Percentiles rank a stretch among this genome's conserved stretches.
Evolutionary conservation across 1,140 invertebrate species (phyloP).

Genomic region (Pseudomyrmex sp.): DNA sequence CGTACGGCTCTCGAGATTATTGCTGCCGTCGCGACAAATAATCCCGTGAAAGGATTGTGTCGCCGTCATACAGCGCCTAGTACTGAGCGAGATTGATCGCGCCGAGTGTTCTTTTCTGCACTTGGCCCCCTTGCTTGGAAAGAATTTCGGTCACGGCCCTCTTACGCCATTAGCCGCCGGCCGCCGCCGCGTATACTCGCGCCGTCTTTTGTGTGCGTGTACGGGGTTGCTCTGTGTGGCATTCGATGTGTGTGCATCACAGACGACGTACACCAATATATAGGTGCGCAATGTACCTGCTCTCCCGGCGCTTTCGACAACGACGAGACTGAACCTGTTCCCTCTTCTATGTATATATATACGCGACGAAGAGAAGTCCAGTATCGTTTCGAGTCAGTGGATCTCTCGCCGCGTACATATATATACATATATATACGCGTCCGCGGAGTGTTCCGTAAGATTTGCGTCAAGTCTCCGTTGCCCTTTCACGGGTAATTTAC

Average conservation of each 20-base stretch:
- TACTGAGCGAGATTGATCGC: constrained; percentile 63
- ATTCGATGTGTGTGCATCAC: not conserved
- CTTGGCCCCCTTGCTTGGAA: constrained; percentile 81
- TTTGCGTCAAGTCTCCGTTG: constrained; percentile 24
- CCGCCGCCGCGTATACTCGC: constrained; percentile 49
- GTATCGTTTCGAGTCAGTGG: constrained; percentile 59
- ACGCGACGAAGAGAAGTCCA: constrained; percentile 46
- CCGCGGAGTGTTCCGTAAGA: constrained; percentile 42
- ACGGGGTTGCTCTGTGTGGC: not conserved
- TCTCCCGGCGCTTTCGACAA: constrained; percentile 62
- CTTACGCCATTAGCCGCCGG: constrained; percentile 75
- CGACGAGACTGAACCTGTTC: constrained; percentile 63
- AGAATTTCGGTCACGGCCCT: constrained; percentile 84
- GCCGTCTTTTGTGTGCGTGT: constrained; percentile 32
- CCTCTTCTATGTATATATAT: not conserved
- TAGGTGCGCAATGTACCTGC: constrained; percentile 61
- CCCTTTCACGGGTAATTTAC: not conserved
- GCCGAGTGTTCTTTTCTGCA: constrained; percentile 74
- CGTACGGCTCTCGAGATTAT: not conserved
- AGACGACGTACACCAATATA: constrained; percentile 19
- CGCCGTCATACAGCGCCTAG: constrained; percentile 4
- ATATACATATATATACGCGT: constrained; percentile 8
- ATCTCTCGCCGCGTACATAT: not conserved
- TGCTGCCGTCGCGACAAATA: not conserved
- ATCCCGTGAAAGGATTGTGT: not conserved